Percentiles rank a stretch among this genome's conserved stretches.
Conservation (phyloP, 2,797 vertebrate species). For the Mareca strepera region DNA sequence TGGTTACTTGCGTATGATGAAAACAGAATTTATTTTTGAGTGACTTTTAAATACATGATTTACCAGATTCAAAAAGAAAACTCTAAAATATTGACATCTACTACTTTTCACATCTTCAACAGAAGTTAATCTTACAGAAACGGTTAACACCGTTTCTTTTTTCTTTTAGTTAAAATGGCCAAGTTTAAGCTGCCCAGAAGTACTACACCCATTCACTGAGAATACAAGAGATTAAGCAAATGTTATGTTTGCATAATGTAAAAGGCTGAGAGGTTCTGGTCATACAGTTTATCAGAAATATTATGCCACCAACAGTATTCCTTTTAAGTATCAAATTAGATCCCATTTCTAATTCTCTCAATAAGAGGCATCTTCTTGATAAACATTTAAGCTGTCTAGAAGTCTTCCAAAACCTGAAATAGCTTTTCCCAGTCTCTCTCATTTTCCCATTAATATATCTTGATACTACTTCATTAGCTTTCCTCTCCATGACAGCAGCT, state of each 20-base stretch:
- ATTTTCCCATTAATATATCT: background rate
- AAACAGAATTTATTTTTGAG: background rate
- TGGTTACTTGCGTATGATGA: background rate
- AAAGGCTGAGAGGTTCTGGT: background rate
- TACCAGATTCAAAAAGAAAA: background rate
- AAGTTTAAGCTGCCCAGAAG: background rate
- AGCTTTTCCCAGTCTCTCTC: background rate
- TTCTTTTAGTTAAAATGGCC: background rate
- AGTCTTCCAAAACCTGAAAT: background rate
- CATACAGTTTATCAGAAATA: background rate
- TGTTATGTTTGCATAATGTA: background rate
- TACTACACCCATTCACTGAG: background rate
- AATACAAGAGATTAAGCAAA: background rate
- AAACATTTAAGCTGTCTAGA: background rate
- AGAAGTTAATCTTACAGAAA: background rate
- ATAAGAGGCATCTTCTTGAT: background rate
- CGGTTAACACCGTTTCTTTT: background rate
- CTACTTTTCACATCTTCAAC: background rate
- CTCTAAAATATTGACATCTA: background rate
- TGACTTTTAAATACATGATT: background rate
- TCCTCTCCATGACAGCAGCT: background rate
- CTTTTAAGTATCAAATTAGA: background rate
- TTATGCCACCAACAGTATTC: background rate
- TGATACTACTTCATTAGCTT: background rate
- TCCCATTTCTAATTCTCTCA: background rate